A percentile compares a stretch with the other conserved stretches of the same genome.
phyloP scores from a whole-genome alignment of 2,797 vertebrate species.

The Mormyrus hasselquistii region DNA sequence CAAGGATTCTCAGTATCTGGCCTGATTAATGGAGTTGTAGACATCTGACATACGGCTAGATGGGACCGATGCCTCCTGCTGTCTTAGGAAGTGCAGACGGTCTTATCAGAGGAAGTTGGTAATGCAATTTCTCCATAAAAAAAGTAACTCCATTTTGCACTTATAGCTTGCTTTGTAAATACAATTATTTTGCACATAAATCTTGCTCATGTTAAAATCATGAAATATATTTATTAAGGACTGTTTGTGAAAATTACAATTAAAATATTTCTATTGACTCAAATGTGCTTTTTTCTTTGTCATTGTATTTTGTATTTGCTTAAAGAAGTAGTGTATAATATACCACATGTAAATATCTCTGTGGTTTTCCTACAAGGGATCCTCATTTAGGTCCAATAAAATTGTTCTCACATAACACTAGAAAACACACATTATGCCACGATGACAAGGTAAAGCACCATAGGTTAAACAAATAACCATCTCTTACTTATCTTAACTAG shows the following conservation, averaged over 20 bases:
- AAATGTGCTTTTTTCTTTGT: neutral
- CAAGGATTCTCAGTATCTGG: neutral
- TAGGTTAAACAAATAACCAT: neutral
- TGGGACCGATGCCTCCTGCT: neutral
- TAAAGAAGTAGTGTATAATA: neutral
- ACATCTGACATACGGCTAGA: neutral
- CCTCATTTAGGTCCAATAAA: neutral
- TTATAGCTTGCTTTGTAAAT: neutral
- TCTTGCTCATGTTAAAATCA: neutral
- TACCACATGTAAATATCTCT: neutral
- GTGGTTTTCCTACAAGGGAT: neutral
- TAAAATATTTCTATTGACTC: neutral
- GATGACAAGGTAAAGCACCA: neutral
- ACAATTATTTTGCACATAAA: neutral
- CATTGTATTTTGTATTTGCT: neutral
- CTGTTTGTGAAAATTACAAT: neutral
- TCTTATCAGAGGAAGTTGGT: neutral
- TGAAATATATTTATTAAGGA: constrained; percentile 1
- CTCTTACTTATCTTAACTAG: neutral
- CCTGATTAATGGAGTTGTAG: neutral
- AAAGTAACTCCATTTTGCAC: neutral
- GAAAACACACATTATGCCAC: neutral
- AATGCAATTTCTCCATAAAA: neutral
- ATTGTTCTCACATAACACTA: neutral
- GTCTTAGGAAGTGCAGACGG: neutral